Evolutionary conservation across 53 echinoderm and acorn worm species (phyloP), one percentile per base, ranked within the genome.

Genomic region (Hippasteria phrygiana): DNA sequence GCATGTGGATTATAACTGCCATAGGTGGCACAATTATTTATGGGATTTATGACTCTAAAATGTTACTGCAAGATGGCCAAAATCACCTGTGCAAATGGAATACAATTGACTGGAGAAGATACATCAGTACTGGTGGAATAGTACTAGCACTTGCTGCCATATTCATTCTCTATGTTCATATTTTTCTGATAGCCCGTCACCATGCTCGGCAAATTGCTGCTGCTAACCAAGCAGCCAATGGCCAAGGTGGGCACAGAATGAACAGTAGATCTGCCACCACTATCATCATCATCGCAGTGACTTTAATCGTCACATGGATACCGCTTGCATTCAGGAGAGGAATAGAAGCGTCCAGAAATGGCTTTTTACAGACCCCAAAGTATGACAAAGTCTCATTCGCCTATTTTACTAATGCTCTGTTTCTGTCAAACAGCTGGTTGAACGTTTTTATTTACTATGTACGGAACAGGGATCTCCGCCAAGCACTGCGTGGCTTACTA

Each of bases 161-260:
- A 6, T 7, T 31, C 31, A 9, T 66, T 32, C 67, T 66, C 6
- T 32, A 66, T 34, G 5, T 33, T 5, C 67, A 66, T 32, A 66
- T 66, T 66, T 66, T 32, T 2, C 31, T 66, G 31, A 66, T 29
- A 66, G 35, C 35, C 6, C 67, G 8, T 8, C 8, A 33, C 16
- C 67, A 66, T 4, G 34, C 31, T 62, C 67, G 33, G 29, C 33
- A 32, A 28, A 66, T 66, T 34, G 67, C 67, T 66, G 67, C 67
- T 7, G 67, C 1, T 5, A 27, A 66, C 67, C 67, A 27, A 66
- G 67, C 33, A 28, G 67, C 29, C 31, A 28, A 6, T 28, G 67
- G 31, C 67, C 59, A 59, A 59, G 34, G 34, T 66, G 67, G 31
- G 35, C 67, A 66, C 12, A 9, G 34, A 32, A 20, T 66, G 5